Percentiles rank a stretch among this genome's conserved stretches.
phyloP scores from a whole-genome alignment of 2,113 vertebrate genomes.

The Neopipo cinnamomea region DNA sequence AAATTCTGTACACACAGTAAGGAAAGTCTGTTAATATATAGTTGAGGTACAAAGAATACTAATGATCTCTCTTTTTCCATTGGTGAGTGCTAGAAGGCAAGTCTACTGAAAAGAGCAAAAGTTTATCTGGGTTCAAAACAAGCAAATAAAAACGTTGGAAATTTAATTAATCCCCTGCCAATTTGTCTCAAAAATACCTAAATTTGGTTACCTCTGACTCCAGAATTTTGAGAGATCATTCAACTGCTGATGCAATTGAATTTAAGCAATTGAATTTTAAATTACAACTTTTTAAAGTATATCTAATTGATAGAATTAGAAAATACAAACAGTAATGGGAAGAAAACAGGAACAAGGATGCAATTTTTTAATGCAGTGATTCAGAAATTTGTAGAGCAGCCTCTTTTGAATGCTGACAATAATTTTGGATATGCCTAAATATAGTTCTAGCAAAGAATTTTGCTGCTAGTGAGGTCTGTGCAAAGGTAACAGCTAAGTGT shows the following conservation, averaged over 20 bases:
- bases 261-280: constrained; percentile 38
- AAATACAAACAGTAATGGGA: background rate
- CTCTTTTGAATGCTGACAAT: background rate
- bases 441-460: background rate
- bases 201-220: constrained; percentile 31
- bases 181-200: constrained; percentile 18
- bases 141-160: constrained; percentile 37
- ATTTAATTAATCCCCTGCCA: constrained; percentile 52
- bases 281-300: background rate
- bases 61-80: constrained; percentile 8
- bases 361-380: background rate
- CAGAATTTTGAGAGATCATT: constrained; percentile 7
- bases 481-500: background rate
- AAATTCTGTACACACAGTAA: background rate
- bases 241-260: constrained; percentile 21
- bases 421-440: background rate
- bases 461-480: background rate
- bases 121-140: constrained; percentile 49
- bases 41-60: constrained; percentile 15
- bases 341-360: background rate
- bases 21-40: background rate
- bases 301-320: background rate
- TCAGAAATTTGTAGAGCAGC: background rate
- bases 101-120: constrained; percentile 45
- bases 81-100: constrained; percentile 22